These are phyloP conservation scores for Corvus moneduloides DNA, from an alignment of 2,113 vertebrate genomes.

Conservation along the genomic window DNA sequence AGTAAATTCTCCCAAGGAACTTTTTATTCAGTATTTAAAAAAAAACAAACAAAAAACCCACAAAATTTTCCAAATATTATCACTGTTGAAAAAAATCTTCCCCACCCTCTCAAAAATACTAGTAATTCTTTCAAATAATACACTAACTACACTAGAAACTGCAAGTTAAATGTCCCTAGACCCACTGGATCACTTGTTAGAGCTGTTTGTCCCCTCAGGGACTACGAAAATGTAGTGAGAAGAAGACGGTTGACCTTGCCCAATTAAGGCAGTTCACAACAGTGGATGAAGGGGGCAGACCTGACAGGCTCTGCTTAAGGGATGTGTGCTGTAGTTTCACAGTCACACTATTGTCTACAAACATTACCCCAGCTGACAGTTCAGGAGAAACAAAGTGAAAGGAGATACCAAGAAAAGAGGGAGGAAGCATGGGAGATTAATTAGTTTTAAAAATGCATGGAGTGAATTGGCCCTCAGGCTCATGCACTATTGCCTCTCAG, in stretches of 20 bases:
- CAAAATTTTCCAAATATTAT: not conserved
- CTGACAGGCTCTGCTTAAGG: conserved; percentile 28
- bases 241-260: conserved; percentile 54
- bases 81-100: not conserved
- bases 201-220: not conserved
- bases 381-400: not conserved
- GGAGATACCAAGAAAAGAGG: not conserved
- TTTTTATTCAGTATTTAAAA: not conserved
- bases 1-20: not conserved
- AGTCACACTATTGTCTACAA: conserved; percentile 19
- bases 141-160: not conserved
- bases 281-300: not conserved
- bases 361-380: conserved; percentile 35
- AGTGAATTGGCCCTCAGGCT: not conserved
- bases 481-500: not conserved
- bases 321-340: not conserved
- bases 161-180: not conserved
- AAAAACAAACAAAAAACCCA: not conserved
- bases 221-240: not conserved
- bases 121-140: not conserved
- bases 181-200: not conserved
- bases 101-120: not conserved
- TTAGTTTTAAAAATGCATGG: conserved; percentile 28
- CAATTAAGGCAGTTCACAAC: conserved; percentile 33
- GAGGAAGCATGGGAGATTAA: not conserved